Evolutionary conservation across 2,113 vertebrate genomes (phyloP).

Genomic region (Pteropus alecto): DNA sequence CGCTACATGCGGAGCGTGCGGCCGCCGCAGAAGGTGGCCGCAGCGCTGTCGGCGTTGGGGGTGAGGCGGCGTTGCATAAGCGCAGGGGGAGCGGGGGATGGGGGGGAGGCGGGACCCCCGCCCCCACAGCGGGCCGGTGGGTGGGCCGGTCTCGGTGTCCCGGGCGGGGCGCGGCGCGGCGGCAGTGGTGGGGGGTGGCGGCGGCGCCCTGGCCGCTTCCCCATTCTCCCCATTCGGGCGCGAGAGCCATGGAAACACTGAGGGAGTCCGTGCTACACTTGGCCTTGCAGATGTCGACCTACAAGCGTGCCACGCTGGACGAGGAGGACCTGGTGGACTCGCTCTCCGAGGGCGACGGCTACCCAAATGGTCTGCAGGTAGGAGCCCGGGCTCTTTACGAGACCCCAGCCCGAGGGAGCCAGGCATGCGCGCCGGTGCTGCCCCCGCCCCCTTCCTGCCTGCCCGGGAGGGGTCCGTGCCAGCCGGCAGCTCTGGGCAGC

Average conservation of each 20-base stretch:
- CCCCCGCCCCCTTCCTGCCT: background rate
- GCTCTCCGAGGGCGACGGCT: constrained; percentile 86
- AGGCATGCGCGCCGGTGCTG: background rate
- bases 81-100: background rate
- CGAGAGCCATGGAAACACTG: constrained; percentile 80
- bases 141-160: constrained; percentile 56
- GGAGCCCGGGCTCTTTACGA: background rate
- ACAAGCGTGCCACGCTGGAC: constrained; percentile 94
- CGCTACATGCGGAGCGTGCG: constrained; percentile 33
- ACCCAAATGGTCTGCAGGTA: constrained; percentile 91
- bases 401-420: background rate
- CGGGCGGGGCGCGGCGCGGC: constrained; percentile 34
- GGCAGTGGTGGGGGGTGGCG: background rate
- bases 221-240: constrained; percentile 26
- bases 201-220: constrained; percentile 4
- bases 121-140: background rate
- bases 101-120: background rate
- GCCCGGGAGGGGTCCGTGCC: background rate
- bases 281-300: constrained; percentile 94
- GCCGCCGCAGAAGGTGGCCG: background rate
- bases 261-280: constrained; percentile 88
- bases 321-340: constrained; percentile 95
- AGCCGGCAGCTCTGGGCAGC: background rate
- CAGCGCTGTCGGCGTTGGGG: constrained; percentile 17
- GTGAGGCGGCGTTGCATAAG: constrained; percentile 8